phyloP scores from a whole-genome alignment of 2,113 vertebrate genomes.

The Dinomys branickii region DNA sequence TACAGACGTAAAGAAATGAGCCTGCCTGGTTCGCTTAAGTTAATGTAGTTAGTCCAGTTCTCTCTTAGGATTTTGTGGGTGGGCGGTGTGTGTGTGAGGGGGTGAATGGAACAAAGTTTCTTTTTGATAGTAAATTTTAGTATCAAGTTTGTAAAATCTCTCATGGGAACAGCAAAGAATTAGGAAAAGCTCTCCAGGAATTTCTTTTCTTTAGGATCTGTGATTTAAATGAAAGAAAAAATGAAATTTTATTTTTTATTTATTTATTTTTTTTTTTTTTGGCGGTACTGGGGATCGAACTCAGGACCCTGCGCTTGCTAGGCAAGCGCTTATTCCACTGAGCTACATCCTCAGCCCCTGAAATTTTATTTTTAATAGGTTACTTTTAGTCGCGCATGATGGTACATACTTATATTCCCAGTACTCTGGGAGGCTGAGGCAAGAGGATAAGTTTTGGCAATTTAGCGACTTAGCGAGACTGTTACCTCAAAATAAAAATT shows the following conservation, averaged over 20 bases:
- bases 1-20: background rate
- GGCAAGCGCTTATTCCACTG: too few species aligned
- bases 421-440: background rate
- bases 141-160: background rate
- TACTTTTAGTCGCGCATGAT: background rate
- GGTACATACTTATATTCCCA: background rate
- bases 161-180: background rate
- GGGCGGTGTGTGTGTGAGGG: background rate
- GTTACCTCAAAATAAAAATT: background rate
- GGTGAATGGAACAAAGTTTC: background rate
- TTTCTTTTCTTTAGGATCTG: background rate
- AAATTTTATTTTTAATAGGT: constrained; percentile 34
- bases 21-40: background rate
- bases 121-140: background rate
- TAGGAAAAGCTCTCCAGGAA: background rate
- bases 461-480: background rate
- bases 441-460: background rate
- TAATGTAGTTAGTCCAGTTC: background rate
- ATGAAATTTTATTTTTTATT: too few species aligned
- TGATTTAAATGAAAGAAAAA: constrained; percentile 26
- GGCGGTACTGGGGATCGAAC: too few species aligned
- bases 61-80: background rate
- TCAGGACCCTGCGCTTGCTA: too few species aligned
- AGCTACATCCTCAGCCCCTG: too few species aligned
- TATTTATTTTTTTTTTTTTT: too few species aligned